A percentile compares a stretch with the other conserved stretches of the same genome.
These are phyloP conservation scores for Cryptoprocta ferox DNA, from an alignment of 2,797 vertebrate species.

Conservation along the genomic window DNA sequence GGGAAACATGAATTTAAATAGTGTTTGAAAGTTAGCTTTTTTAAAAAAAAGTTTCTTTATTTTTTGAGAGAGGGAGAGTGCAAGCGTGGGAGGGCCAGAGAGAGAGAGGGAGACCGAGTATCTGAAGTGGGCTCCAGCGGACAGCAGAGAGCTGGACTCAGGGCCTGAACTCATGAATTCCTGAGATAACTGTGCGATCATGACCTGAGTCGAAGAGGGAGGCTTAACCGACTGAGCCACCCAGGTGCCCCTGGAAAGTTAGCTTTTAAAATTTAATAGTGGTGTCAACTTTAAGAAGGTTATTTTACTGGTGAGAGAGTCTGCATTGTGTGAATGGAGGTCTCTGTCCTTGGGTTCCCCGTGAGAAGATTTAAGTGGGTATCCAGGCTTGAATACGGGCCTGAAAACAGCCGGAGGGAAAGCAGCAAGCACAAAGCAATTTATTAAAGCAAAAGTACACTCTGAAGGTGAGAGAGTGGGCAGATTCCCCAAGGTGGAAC, in stretches of 20 bases:
- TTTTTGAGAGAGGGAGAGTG: too few relatives aligned
- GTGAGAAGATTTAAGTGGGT: not conserved
- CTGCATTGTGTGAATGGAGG: not conserved
- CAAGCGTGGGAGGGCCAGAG: too few relatives aligned
- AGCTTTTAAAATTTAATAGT: slow-evolving; percentile 11
- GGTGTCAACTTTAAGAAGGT: not conserved
- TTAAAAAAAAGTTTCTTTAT: too few relatives aligned
- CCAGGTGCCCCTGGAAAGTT: not conserved
- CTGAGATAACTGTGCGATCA: too few relatives aligned
- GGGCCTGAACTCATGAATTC: too few relatives aligned
- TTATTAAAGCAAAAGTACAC: not conserved
- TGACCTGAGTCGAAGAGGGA: too few relatives aligned
- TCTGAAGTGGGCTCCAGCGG: too few relatives aligned
- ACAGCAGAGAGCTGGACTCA: too few relatives aligned
- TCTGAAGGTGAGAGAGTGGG: not conserved
- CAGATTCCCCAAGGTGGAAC: not conserved
- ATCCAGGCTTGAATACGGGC: not conserved
- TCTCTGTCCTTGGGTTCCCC: not conserved
- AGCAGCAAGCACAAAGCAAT: not conserved
- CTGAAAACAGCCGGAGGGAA: not conserved
- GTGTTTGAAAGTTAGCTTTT: not conserved
- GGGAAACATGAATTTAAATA: not conserved
- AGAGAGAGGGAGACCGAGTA: too few relatives aligned
- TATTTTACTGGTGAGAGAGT: not conserved
- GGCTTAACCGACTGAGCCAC: too few relatives aligned